Evolutionary conservation across 1,140 invertebrate species (phyloP).

Genomic region (Drosophila lowei): DNA sequence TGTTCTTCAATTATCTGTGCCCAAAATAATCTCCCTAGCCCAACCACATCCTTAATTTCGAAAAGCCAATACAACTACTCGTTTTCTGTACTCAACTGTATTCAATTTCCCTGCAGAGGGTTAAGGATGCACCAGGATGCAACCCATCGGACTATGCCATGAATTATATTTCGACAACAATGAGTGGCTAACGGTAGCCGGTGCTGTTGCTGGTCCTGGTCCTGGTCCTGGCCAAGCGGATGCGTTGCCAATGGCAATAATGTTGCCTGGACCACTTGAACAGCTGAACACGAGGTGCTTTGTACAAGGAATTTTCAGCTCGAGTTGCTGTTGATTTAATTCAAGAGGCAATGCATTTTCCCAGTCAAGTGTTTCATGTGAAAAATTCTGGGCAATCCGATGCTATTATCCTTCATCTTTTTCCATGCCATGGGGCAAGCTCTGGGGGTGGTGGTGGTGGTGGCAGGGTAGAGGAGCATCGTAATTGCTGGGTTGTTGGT

Average conservation of each 20-base stretch:
- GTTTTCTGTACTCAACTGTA: no score
- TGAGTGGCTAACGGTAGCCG: constrained; percentile 21
- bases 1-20: no score
- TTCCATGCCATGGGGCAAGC: not conserved
- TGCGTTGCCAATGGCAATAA: constrained; percentile 53
- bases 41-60: no score
- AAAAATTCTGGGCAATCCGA: constrained; percentile 66
- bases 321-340: constrained; percentile 78
- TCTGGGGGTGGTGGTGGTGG: no score
- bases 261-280: constrained; percentile 26
- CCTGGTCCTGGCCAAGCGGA: constrained; percentile 6
- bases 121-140: not conserved
- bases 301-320: constrained; percentile 51
- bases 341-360: constrained; percentile 76
- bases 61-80: no score
- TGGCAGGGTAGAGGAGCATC: not conserved
- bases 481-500: constrained; percentile 31
- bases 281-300: constrained; percentile 11
- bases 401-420: constrained; percentile 37
- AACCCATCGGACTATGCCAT: constrained; percentile 28
- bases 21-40: no score
- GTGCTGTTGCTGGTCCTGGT: no score
- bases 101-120: not conserved
- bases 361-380: constrained; percentile 63
- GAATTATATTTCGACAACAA: constrained; percentile 56